Evolutionary conservation across 2,113 vertebrate species (phyloP).

Genomic region (Benitochromis conjunctus): DNA sequence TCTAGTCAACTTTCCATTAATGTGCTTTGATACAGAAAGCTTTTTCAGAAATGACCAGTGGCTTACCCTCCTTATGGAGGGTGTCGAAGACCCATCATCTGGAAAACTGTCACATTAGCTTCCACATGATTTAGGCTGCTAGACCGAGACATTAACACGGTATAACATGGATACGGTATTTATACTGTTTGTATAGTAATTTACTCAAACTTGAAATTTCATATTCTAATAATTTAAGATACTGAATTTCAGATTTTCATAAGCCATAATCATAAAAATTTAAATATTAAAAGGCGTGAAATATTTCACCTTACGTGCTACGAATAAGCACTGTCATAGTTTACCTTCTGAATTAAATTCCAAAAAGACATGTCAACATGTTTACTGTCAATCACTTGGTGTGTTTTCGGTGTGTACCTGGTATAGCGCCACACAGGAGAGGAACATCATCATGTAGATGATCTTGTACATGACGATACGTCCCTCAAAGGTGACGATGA

Average conservation of each 20-base stretch:
- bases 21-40: no score
- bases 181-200: neutral
- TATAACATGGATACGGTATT: neutral
- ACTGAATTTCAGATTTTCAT: neutral
- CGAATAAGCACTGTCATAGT: neutral
- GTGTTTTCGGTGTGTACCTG: slow-evolving; percentile 76
- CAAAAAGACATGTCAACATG: neutral
- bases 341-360: neutral
- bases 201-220: neutral
- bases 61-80: neutral
- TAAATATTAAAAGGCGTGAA: neutral
- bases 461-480: slow-evolving; percentile 98
- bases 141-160: neutral
- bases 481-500: slow-evolving; percentile 97
- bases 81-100: neutral
- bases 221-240: neutral
- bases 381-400: neutral
- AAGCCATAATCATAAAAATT: neutral
- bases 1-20: neutral
- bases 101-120: neutral
- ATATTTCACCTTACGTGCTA: neutral
- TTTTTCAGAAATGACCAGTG: no score
- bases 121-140: neutral
- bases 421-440: slow-evolving; percentile 95
- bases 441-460: slow-evolving; percentile 98